Base-by-base conservation (phyloP, 2,113 vertebrate genomes). In the Lepus americanus region DNA sequence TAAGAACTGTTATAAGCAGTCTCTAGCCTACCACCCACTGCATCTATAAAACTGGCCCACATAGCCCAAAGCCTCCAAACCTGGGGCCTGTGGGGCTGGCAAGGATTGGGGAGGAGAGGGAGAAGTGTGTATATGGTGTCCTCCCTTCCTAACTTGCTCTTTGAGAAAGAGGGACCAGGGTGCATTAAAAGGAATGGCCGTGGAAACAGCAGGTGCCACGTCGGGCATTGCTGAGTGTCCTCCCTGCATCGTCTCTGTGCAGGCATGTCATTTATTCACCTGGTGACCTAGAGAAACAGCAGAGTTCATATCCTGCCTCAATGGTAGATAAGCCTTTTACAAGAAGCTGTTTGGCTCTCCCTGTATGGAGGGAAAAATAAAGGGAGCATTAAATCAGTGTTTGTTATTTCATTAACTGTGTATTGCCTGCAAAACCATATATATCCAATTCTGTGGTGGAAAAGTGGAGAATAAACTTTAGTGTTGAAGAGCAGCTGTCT, bases 391-490 rank as follows among this genome's bases (percentile, higher is more conserved):
- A 85, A 90, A 55, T 84, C 49, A n/a, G 36, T 69, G 36, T 91
- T 94, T 88, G 27, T 89, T 94, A 79, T 82, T 88, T 22, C 73
- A 25, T 36, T 36, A 94, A 80, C 3, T 55, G 51, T 73, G n/a
- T 19, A 74, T 94, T 88, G 73, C 53, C 67, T 91, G 49, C 16
- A 94, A 89, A 92, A 69, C 12, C 13, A 39, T 78, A 80, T 59
- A 72, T 44, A 76, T 55, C 53, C 53, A 79, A 23, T 27, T 92
- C 55, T 73, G 12, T 83, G 23, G n/a, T 72, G 23, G 23, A 27
- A 80, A 95, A 78, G 51, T 84, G 4, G 51, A 73, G 55, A 80
- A 84, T 36, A 86, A 92, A 92, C 17, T 23, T 87, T 87, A 74
- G 61, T 73, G 74, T 81, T 29, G 49, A 85, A 81, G 70, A 91